Base-by-base conservation (phyloP, 2,113 vertebrate genomes). In the Corythoichthys intestinalis region DNA sequence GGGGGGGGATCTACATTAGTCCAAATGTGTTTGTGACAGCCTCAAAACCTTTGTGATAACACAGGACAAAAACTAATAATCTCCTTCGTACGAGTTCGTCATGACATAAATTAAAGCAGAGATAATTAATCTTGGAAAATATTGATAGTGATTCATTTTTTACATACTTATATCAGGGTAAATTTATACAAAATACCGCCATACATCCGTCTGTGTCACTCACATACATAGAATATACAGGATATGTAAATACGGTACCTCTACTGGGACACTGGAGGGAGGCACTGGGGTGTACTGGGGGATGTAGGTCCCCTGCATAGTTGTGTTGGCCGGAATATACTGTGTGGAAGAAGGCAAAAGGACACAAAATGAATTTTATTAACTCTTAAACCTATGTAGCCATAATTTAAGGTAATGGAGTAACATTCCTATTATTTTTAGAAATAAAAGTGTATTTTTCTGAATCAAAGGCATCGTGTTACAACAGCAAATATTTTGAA, bases 241-340 rank as follows among this genome's bases (percentile, higher is more conserved):
- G 5, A 34, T 58, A 7, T 37, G 6, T 14, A 6, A 3, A 6
- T 37, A 58, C 6, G 6, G 77, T 90, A 97, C 95, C 94, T 97
- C 95, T 14, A 94, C 91, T 65, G 91, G 83, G 72, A 94, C 91
- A 68, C 79, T 92, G 72, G 94, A 93, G 66, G 94, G 92, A 91
- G 94, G 93, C 93, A 94, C 92, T 54, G 93, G 86, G 60, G 93
- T 88, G 88, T 92, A 96, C 86, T 94, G 96, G 60, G 95, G 93
- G 83, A 97, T 88, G 87, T 93, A 96, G 52, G 94, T 91, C 82
- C 94, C 95, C 77, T 94, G 95, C 93, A 97, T 84, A 76, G 95
- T 85, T 72, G 94, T 86, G 78, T 93, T 93, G n/a, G 93, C 80
- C 28, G 95, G 93, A 90, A 95, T 88, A 83, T 95, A 96, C 95